Conservation (phyloP, 2,888 invertebrate genomes). For the Ectemnius lituratus region DNA sequence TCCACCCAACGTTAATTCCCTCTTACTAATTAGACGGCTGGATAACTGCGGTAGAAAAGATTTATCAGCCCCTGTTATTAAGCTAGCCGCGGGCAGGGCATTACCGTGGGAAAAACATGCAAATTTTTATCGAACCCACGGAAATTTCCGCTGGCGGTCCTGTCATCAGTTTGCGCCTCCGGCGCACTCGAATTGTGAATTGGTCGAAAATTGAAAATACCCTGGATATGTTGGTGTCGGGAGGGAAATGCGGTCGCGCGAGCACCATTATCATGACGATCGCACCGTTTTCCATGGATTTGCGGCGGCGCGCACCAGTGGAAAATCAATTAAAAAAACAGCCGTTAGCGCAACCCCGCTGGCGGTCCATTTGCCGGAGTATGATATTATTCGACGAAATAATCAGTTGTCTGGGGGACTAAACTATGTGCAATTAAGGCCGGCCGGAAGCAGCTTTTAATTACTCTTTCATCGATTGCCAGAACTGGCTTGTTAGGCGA, state of each 20-base stretch:
- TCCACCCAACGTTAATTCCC: no score
- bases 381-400: background rate
- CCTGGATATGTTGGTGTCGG: background rate
- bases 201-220: constrained; percentile 32
- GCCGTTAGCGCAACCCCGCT: no score
- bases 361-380: background rate
- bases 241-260: background rate
- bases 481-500: constrained; percentile 13
- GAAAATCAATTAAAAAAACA: background rate
- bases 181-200: background rate
- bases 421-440: constrained; percentile 30
- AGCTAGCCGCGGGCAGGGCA: constrained; percentile 28
- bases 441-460: constrained; percentile 24
- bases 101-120: constrained; percentile 30
- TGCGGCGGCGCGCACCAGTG: background rate
- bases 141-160: constrained; percentile 19
- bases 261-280: background rate
- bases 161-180: constrained; percentile 15
- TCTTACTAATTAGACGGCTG: constrained; percentile 44
- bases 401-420: background rate
- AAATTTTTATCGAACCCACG: constrained; percentile 12
- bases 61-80: constrained; percentile 51
- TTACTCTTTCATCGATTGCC: constrained; percentile 25
- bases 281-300: background rate
- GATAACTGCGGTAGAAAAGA: constrained; percentile 41